Evolutionary conservation across 2,797 vertebrate genomes (phyloP).

Genomic region (Thalassophryne amazonica): DNA sequence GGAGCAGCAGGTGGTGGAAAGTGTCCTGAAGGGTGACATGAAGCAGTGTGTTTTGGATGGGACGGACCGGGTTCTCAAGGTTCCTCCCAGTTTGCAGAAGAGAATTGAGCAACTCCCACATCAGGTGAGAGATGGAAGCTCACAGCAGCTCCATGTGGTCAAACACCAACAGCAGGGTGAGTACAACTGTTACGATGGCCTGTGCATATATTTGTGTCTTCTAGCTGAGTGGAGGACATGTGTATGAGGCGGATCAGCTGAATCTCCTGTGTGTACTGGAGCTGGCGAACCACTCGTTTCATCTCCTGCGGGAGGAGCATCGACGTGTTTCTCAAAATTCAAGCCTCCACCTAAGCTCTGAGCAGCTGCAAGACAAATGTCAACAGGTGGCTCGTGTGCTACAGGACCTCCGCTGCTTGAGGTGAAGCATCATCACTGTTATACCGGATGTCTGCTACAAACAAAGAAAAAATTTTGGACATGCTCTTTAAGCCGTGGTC

Average conservation of each 20-base stretch:
- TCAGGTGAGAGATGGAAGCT: slow-evolving; percentile 80
- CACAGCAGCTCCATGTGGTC: background rate
- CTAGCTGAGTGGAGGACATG: slow-evolving; percentile 77
- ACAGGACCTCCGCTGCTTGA: slow-evolving; percentile 61
- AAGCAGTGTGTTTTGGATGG: slow-evolving; percentile 80
- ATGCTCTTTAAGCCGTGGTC: too few relatives aligned
- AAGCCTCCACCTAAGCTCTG: slow-evolving; percentile 40
- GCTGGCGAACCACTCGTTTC: slow-evolving; percentile 82
- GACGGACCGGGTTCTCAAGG: slow-evolving; percentile 58
- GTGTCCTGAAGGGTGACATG: slow-evolving; percentile 70
- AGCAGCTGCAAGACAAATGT: slow-evolving; percentile 58
- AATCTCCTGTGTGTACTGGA: slow-evolving; percentile 82
- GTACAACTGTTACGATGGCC: background rate
- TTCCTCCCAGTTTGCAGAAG: slow-evolving; percentile 76
- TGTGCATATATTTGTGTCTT: background rate
- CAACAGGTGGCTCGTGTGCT: slow-evolving; percentile 56
- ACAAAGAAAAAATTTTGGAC: too few relatives aligned
- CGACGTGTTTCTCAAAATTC: slow-evolving; percentile 11
- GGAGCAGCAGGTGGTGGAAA: slow-evolving; percentile 76
- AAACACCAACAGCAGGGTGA: background rate
- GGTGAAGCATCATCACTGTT: slow-evolving; percentile 74
- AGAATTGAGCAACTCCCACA: slow-evolving; percentile 74
- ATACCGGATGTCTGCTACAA: too few relatives aligned
- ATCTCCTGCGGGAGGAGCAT: slow-evolving; percentile 71
- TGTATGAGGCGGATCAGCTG: slow-evolving; percentile 83